Conservation (phyloP, 2,113 vertebrate species). For the Vidua macroura region DNA sequence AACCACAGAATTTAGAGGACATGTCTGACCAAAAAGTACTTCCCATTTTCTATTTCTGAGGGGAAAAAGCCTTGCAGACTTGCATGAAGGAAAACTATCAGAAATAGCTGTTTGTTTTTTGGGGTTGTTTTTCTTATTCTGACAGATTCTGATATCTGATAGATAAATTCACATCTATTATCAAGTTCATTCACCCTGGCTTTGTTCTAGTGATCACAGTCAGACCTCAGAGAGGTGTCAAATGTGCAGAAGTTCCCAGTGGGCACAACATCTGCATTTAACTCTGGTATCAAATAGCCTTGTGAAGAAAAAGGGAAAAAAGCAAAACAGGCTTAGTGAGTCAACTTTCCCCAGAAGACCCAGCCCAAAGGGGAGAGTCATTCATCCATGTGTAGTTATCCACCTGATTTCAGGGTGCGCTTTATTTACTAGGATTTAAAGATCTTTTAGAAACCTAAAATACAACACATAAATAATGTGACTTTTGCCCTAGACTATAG, state of each 20-base stretch:
- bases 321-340: background rate
- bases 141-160: background rate
- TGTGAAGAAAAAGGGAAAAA: accelerated
- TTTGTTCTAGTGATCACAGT: background rate
- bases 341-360: background rate
- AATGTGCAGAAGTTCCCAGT: background rate
- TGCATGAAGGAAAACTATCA: background rate
- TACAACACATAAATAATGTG: background rate
- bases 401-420: background rate
- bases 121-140: background rate
- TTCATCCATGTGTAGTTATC: background rate
- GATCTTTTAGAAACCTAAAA: background rate
- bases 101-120: background rate
- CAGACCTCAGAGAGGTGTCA: background rate
- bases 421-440: background rate
- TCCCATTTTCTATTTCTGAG: slow-evolving; percentile 3
- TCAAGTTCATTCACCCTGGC: background rate
- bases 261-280: background rate
- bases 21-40: background rate
- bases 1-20: background rate
- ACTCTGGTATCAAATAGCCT: background rate
- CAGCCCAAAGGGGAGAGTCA: background rate
- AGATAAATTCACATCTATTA: background rate
- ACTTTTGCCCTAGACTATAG: background rate
- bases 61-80: background rate